phyloP scores from a whole-genome alignment of 2,113 vertebrate species.

The Erpornis zantholeuca region DNA sequence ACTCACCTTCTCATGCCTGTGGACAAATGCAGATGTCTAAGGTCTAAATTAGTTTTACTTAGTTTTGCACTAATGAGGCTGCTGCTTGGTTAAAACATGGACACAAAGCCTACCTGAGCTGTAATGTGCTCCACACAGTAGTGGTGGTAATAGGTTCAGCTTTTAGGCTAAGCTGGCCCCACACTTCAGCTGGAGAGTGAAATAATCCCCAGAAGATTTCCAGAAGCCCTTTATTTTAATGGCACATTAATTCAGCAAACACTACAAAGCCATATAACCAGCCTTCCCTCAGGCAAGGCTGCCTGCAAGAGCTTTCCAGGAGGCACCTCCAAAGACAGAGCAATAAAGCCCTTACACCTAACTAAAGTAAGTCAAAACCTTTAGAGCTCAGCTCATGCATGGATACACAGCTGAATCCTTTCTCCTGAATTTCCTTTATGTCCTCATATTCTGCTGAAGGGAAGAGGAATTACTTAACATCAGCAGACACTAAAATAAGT shows the following conservation, averaged over 20 bases:
- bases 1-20: background rate
- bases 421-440: background rate
- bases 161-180: background rate
- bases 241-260: background rate
- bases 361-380: background rate
- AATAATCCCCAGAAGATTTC: background rate
- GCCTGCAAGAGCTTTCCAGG: background rate
- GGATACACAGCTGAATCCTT: background rate
- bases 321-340: background rate
- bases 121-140: no score
- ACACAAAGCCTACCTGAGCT: background rate
- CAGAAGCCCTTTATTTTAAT: background rate
- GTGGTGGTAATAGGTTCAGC: background rate
- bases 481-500: background rate
- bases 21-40: background rate
- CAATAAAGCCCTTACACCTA: background rate
- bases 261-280: background rate
- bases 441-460: background rate
- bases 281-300: background rate
- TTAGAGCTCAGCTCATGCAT: accelerated
- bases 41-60: background rate
- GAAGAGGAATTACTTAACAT: background rate
- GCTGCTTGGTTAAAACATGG: background rate
- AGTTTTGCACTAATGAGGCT: background rate
- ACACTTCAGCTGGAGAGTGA: background rate